Evolutionary conservation across 2,888 invertebrate species (phyloP).

Genomic region (Phlogophora meticulosa): DNA sequence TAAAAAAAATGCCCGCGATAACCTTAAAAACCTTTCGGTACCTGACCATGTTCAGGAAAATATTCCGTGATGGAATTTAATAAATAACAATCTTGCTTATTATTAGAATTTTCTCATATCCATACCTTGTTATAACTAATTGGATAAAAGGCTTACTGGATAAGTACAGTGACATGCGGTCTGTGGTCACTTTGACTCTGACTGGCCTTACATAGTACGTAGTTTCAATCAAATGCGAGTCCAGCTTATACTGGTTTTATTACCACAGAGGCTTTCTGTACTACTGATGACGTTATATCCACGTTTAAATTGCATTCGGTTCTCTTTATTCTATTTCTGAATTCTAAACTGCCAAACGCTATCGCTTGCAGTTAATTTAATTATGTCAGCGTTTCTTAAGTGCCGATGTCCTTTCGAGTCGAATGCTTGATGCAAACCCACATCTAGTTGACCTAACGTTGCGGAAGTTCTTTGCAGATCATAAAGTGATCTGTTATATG

Average conservation of each 20-base stretch:
- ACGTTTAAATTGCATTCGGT: conserved; percentile 11
- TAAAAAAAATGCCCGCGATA: background rate
- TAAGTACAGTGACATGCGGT: no score
- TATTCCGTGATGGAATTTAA: conserved; percentile 1
- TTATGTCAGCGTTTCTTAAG: conserved; percentile 1
- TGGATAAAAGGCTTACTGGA: conserved; percentile 1
- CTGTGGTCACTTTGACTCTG: no score
- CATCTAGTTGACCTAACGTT: background rate
- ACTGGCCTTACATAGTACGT: no score
- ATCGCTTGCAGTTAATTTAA: conserved; percentile 17
- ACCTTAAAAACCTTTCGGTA: conserved; percentile 13
- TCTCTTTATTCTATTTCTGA: conserved; percentile 3
- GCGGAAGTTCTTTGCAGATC: background rate
- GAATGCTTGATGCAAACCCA: conserved; percentile 18
- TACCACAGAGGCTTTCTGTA: no score
- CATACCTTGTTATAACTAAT: conserved; percentile 16
- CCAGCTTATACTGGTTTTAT: no score
- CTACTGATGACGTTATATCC: background rate
- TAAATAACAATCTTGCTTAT: conserved; percentile 14
- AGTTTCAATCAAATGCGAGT: no score
- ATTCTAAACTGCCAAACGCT: background rate
- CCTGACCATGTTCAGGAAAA: conserved; percentile 15
- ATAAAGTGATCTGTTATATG: background rate
- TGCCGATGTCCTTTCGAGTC: background rate
- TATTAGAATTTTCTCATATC: background rate